Evolutionary conservation across 2,113 vertebrate genomes (phyloP).

Genomic region (Gopherus evgoodei): DNA sequence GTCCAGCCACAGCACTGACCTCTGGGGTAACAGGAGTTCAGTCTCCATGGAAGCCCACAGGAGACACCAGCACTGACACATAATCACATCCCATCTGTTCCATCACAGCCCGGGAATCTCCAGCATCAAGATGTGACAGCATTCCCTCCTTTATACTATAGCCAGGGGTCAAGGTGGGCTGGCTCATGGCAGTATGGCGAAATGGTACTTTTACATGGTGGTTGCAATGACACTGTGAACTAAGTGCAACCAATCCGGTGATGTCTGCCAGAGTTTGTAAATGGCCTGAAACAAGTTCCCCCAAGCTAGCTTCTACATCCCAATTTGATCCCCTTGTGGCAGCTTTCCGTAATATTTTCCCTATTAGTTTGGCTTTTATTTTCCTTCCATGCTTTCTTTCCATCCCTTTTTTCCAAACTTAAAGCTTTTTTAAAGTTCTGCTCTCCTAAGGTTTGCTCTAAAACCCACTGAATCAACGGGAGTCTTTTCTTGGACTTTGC

Average conservation of each 20-base stretch:
- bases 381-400: background rate
- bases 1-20: background rate
- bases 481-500: background rate
- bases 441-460: background rate
- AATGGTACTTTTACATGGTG: background rate
- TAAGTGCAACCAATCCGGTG: background rate
- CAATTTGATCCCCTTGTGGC: slow-evolving; percentile 3
- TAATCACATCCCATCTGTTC: background rate
- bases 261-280: background rate
- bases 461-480: background rate
- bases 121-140: background rate
- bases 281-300: background rate
- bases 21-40: background rate
- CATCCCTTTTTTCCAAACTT: background rate
- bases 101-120: background rate
- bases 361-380: background rate
- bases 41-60: background rate
- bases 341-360: background rate
- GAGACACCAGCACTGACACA: background rate
- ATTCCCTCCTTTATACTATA: background rate
- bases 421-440: background rate
- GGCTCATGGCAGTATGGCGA: background rate
- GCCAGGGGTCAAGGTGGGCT: background rate
- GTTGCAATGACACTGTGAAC: background rate
- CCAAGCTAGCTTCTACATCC: background rate